A percentile compares a stretch with the other conserved stretches of the same genome.
Evolutionary conservation across 2,797 vertebrate genomes (phyloP).

Genomic region (Bradypus variegatus): DNA sequence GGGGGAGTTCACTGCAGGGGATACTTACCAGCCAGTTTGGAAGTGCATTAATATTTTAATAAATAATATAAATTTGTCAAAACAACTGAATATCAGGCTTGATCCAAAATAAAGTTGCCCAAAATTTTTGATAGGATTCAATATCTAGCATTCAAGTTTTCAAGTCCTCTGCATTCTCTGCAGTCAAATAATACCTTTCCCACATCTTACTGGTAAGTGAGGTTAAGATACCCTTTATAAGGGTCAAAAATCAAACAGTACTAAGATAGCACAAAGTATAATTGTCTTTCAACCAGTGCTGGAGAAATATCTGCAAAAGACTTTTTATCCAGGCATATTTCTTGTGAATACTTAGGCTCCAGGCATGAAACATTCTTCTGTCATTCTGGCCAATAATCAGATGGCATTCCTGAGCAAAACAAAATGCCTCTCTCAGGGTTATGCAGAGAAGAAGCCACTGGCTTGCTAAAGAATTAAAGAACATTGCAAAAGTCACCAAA

Average conservation of each 20-base stretch:
- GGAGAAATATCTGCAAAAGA: not conserved
- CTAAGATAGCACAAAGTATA: not conserved
- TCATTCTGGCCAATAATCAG: slow-evolving; percentile 48
- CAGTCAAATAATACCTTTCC: not conserved
- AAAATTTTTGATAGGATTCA: not conserved
- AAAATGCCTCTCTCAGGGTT: slow-evolving; percentile 48
- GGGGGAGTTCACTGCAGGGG: too few relatives aligned
- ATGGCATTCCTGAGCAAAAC: slow-evolving; percentile 61
- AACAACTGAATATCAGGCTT: not conserved
- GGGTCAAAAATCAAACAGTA: not conserved
- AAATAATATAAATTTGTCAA: slow-evolving; percentile 17
- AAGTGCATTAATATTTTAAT: not conserved
- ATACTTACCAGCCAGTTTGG: not conserved
- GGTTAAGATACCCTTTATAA: slow-evolving; percentile 12
- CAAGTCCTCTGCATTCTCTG: not conserved
- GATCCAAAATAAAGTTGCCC: not conserved
- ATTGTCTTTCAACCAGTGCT: not conserved
- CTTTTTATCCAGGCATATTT: not conserved
- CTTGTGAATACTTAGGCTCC: not conserved
- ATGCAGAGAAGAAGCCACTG: slow-evolving; percentile 42
- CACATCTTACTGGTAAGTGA: not conserved
- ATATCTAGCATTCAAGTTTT: not conserved
- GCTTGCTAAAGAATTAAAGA: slow-evolving; percentile 50
- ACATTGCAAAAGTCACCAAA: slow-evolving; percentile 53
- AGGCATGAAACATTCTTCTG: not conserved